Evolutionary conservation across 2,797 vertebrate species (phyloP), one percentile per base, ranked within the genome.

Genomic region (Aselliscus stoliczkanus): DNA sequence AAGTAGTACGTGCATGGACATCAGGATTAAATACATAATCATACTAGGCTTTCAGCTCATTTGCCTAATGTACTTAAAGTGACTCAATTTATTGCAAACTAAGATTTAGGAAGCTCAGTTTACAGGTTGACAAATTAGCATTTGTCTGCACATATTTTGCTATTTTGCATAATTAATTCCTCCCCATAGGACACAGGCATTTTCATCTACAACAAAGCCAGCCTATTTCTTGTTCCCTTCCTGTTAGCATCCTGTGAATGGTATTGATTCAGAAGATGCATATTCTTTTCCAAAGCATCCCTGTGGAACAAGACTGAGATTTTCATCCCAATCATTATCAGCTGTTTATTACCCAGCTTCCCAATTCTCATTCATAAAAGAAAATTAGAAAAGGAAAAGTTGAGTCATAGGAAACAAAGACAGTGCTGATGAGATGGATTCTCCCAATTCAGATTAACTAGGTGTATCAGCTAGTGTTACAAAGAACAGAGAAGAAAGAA

Each of bases 131-230:
- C 77, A 92, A 95, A 96, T 93, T 95, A 95, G 85, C 95, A 90
- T 95, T 83, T 95, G 52, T 86, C 69, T 96, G 88, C 85, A 96
- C 64, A 94, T 93, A 95, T 94, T 97, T 92, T 60, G 86, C 77
- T 93, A 44, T 75, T 97, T 97, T 97, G 52, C 96, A 95, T 97
- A 96, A 97, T 97, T 97, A 97, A 96, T 97, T 97, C 96, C 89
- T 97, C 96, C 95, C 92, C 42, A 34, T 80, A 95, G 85, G 83
- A 95, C n/a, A 12, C 37, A 83, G 94, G 73, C 77, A 76, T 95
- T 93, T 95, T 79, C 86, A 54, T 88, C 90, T 86, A 85, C 73
- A 96, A 90, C 65, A 86, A 92, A 94, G 94, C 80, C 80, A 91
- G 65, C 65, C 94, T 89, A 50, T 92, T 89, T 82, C 65, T 92